Conservation (phyloP, 2,113 vertebrate genomes). For the Melospiza melodia region DNA sequence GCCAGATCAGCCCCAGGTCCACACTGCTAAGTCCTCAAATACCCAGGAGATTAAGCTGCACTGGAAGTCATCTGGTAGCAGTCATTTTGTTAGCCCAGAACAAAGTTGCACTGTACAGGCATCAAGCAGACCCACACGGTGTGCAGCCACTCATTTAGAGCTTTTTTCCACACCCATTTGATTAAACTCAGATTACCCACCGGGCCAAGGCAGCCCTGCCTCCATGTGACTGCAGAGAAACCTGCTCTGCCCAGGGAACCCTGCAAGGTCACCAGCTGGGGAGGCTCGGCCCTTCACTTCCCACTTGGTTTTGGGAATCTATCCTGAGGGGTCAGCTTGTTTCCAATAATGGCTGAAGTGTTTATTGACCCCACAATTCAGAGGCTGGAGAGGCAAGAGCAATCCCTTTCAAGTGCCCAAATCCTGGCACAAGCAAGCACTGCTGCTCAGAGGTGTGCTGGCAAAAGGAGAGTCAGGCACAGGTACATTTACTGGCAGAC, state of each 20-base stretch:
- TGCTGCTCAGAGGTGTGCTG: not conserved
- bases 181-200: not conserved
- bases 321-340: not conserved
- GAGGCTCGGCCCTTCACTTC: not conserved
- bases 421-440: not conserved
- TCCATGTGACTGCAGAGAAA: not conserved
- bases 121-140: not conserved
- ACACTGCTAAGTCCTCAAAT: conserved; percentile 5
- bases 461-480: not conserved
- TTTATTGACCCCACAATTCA: not conserved
- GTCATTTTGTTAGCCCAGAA: not conserved
- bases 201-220: not conserved
- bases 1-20: not conserved
- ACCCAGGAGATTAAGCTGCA: conserved; percentile 19
- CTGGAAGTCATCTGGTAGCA: conserved; percentile 46
- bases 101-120: not conserved
- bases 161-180: not conserved
- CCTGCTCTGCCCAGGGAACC: not conserved
- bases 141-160: not conserved
- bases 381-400: not conserved
- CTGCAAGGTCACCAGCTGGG: not conserved
- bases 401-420: not conserved
- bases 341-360: not conserved
- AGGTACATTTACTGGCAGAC: not conserved
- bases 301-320: not conserved